Percentiles rank a stretch among this genome's conserved stretches.
phyloP scores from a whole-genome alignment of 2,888 invertebrate genomes.

The Cistogaster globosa region DNA sequence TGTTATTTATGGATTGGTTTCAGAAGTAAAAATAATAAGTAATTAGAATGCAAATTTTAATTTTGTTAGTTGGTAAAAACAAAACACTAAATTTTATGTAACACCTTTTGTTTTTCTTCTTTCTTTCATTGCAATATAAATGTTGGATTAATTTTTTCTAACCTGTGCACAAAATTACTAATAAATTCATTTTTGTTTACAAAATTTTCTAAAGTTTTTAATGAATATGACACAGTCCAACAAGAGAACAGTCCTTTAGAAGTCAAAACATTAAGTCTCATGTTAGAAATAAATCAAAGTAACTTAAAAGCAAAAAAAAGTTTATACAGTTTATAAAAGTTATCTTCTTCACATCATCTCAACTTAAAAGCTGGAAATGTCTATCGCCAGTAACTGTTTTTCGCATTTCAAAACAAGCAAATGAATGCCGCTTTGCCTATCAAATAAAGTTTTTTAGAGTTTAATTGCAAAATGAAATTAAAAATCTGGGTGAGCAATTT shows the following conservation, averaged over 20 bases:
- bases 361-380: no score
- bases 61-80: constrained; percentile 30
- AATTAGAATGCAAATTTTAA: constrained; percentile 29
- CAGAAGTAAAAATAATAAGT: constrained; percentile 7
- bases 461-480: no score
- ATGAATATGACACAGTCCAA: constrained; percentile 13
- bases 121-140: constrained; percentile 24
- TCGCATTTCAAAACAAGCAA: no score
- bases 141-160: constrained; percentile 18
- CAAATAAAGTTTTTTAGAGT: no score
- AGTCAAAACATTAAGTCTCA: no score
- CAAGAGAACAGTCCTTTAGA: background rate
- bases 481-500: no score
- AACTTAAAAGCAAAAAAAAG: no score
- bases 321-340: no score
- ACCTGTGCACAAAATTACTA: constrained; percentile 50
- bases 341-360: no score
- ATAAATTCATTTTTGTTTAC: background rate
- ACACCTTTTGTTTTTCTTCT: background rate
- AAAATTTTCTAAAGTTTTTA: background rate
- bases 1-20: constrained; percentile 33
- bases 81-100: background rate
- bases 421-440: no score
- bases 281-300: no score
- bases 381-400: no score